Evolutionary conservation across 2,888 invertebrate species (phyloP), one percentile per base, ranked within the genome.

Genomic region (Tenthredo notha): DNA sequence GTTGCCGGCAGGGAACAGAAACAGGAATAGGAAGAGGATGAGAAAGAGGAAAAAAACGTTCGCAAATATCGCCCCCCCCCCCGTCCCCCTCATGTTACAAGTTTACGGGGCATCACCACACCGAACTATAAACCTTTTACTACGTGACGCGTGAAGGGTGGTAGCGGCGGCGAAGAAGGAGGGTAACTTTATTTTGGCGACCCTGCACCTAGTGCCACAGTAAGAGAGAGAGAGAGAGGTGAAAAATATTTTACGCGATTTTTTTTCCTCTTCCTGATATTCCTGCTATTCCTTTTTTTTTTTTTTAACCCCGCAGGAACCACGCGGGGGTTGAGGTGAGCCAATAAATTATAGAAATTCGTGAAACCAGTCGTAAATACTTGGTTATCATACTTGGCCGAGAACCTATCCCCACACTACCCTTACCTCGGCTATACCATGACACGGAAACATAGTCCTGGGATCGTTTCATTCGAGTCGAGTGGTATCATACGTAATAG

Each of bases 311-410:
- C 50, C 25, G 15, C 40, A n/a, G 18, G 21, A 40, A 40, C 72
- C 40, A 33, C 15, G 72, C 18, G 37, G 67, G 33, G 25, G 10
- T 29, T 15, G 29, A 33, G 84, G 86, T 87, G 88, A 88, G 89
- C 88, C 89, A 89, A 90, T 92, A 91, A 92, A 92, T 92, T 91
- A 91, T 89, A 89, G 89, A 90, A 90, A 90, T 90, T 91, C 89
- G 88, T 80, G 87, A 86, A 80, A 87, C 88, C 88, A 89, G 90
- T 89, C 90, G 91, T 92, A 92, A 92, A 92, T 92, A 92, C 90
- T 91, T 90, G 92, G 92, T 92, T 92, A 92, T 92, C 92, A 91
- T 91, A 91, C 88, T 90, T 89, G 90, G 90, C 91, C 91, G 91
- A 54, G 77, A 50, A 77, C 54, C 47, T 47, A 77, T 37, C 29